These are phyloP conservation scores for Aviceda subcristata DNA, from an alignment of 2,113 vertebrate genomes.

Conservation along the genomic window DNA sequence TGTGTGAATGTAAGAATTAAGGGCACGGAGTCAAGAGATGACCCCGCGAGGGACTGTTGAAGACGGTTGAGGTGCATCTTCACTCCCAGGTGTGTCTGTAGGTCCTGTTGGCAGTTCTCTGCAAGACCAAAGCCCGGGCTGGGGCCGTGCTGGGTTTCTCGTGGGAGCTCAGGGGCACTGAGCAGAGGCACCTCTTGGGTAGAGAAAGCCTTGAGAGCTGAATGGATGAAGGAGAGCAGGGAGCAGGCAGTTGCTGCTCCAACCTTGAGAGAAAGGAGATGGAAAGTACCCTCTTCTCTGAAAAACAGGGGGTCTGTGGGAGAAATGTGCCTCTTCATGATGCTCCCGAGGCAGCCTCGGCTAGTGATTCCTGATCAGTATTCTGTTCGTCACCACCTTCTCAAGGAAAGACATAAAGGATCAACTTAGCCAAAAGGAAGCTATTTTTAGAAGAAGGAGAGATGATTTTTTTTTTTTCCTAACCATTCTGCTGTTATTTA, in stretches of 20 bases:
- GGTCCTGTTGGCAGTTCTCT: not conserved
- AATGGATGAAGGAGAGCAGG: not conserved
- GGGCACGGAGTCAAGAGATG: not conserved
- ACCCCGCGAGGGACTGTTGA: not conserved
- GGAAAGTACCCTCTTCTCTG: not conserved
- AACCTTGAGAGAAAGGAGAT: not conserved
- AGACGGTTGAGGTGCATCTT: rapidly evolving
- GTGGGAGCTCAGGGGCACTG: not conserved
- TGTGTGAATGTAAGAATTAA: not conserved
- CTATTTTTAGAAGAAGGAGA: constrained; percentile 39
- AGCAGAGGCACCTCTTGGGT: no score
- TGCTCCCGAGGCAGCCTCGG: not conserved
- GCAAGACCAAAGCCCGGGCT: not conserved
- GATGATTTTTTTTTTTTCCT: not conserved
- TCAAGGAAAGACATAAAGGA: constrained; percentile 47
- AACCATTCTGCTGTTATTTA: constrained; percentile 49
- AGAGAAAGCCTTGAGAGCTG: not conserved
- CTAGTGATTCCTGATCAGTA: not conserved
- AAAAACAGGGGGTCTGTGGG: not conserved
- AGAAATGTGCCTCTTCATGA: not conserved
- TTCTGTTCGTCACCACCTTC: constrained; percentile 7
- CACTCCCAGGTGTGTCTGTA: not conserved
- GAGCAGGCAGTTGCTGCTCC: not conserved
- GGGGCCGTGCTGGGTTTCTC: not conserved
- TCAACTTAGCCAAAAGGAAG: constrained; percentile 30